Percentiles rank a stretch among this genome's conserved stretches.
Evolutionary conservation across 2,888 invertebrate genomes (phyloP).

Genomic region (Flexamia atlantica): DNA sequence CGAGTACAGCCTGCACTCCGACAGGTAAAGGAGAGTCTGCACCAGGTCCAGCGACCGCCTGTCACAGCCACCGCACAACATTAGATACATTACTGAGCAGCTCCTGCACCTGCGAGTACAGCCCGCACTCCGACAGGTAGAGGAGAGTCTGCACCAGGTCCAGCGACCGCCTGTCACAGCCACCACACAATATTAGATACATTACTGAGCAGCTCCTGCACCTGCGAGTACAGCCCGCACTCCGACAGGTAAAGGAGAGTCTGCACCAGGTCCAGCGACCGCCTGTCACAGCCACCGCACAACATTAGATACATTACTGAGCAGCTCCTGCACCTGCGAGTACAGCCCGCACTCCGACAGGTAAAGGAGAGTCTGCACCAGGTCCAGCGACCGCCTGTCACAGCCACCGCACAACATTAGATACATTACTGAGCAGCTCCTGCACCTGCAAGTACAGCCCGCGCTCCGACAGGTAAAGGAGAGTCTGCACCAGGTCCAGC

Average conservation of each 20-base stretch:
- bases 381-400: background rate
- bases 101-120: background rate
- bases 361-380: background rate
- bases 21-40: constrained; percentile 90
- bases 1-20: constrained; percentile 91
- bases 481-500: constrained; percentile 1
- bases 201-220: background rate
- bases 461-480: background rate
- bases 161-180: background rate
- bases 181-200: too few relatives aligned
- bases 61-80: too few relatives aligned
- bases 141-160: constrained; percentile 5
- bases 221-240: background rate
- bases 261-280: constrained; percentile 1
- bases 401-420: background rate
- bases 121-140: background rate
- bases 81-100: too few relatives aligned
- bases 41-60: constrained; percentile 93
- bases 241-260: background rate
- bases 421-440: too few relatives aligned
- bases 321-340: background rate
- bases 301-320: too few relatives aligned
- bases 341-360: background rate
- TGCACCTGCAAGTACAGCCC: background rate
- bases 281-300: background rate